Evolutionary conservation across 2,113 vertebrate genomes (phyloP).

Genomic region (Electrona antarctica): DNA sequence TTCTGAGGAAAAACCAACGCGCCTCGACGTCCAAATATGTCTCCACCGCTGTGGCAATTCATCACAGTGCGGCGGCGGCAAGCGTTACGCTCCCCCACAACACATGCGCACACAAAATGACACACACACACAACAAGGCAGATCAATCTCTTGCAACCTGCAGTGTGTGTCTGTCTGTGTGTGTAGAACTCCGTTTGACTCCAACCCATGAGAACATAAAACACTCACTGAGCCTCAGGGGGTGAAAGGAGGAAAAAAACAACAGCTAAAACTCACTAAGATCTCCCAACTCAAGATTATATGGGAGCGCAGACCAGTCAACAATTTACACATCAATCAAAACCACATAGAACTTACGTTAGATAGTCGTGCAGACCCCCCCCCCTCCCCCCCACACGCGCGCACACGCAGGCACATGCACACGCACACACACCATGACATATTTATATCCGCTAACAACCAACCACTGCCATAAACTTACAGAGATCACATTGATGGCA

Average conservation of each 20-base stretch:
- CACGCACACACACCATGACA: conserved; percentile 22
- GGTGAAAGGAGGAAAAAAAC: conserved; percentile 35
- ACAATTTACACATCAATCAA: conserved; percentile 66
- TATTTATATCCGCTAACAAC: too few species aligned
- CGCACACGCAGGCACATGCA: conserved; percentile 33
- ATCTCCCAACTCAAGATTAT: conserved; percentile 61
- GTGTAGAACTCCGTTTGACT: conserved; percentile 63
- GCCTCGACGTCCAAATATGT: conserved; percentile 63
- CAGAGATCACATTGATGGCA: conserved; percentile 34
- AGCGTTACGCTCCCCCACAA: conserved; percentile 43
- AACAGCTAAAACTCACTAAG: conserved; percentile 44
- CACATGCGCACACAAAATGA: background rate
- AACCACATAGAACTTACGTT: conserved; percentile 44
- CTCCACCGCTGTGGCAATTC: conserved; percentile 56
- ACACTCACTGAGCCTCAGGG: conserved; percentile 55
- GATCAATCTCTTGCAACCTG: conserved; percentile 62
- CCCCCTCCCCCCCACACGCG: conserved; percentile 10
- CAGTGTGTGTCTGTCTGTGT: conserved; percentile 46
- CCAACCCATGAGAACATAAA: conserved; percentile 64
- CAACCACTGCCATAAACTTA: background rate
- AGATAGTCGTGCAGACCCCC: conserved; percentile 5
- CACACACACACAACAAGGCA: conserved; percentile 27
- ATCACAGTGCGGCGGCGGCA: conserved; percentile 55
- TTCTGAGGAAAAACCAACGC: conserved; percentile 56
- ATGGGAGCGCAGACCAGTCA: conserved; percentile 59